Evolutionary conservation across 2,888 invertebrate species (phyloP).

Genomic region (Cataglyphis altisquamis): DNA sequence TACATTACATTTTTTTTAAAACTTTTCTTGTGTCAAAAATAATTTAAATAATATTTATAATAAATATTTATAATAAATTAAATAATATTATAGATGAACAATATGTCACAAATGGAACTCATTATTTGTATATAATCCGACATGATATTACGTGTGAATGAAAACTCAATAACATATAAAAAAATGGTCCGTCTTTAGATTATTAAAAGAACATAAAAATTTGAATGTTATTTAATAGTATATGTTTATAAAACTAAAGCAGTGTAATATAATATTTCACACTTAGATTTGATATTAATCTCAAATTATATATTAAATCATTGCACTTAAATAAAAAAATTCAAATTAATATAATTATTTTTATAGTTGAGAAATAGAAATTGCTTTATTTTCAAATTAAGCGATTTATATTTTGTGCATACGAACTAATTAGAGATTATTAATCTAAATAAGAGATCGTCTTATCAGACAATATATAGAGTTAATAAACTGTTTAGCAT

Average conservation of each 20-base stretch:
- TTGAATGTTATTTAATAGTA: background rate
- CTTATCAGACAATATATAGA: background rate
- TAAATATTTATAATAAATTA: too few relatives aligned
- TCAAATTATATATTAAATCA: background rate
- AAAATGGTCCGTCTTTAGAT: background rate
- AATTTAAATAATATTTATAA: background rate
- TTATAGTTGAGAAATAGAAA: background rate
- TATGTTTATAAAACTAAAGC: background rate
- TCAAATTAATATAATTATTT: background rate
- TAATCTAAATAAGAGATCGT: background rate
- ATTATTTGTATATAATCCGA: background rate
- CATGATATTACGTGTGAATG: constrained; percentile 20
- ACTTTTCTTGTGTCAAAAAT: background rate
- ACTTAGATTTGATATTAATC: background rate
- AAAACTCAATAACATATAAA: background rate
- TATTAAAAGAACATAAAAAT: constrained; percentile 1
- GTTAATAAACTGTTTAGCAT: background rate
- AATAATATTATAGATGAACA: background rate
- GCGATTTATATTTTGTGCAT: background rate
- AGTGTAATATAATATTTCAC: background rate
- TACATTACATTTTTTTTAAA: background rate
- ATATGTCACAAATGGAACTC: constrained; percentile 17
- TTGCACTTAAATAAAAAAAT: background rate
- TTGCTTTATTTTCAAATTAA: background rate
- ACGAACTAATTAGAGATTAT: background rate